Evolutionary conservation across 1,140 invertebrate genomes (phyloP).

Genomic region (Drosophila bocki): DNA sequence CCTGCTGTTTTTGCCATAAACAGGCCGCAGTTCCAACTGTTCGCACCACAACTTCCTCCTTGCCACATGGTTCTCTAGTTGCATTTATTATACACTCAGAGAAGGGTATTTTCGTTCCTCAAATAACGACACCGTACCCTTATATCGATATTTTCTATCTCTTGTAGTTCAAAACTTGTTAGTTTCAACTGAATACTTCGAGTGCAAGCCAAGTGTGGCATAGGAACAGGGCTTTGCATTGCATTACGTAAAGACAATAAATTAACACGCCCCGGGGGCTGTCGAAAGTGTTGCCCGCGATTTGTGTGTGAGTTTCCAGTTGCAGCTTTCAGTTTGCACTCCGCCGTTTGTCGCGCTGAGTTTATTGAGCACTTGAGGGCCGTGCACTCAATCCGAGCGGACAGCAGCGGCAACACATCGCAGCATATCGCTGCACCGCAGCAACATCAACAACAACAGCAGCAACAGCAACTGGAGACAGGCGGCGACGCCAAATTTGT

Average conservation of each 20-base stretch:
- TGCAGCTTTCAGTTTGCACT: constrained; percentile 33
- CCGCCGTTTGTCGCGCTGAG: constrained; percentile 43
- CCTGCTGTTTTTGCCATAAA: constrained; percentile 29
- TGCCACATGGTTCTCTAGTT: not conserved
- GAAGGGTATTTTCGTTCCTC: not conserved
- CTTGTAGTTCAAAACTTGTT: no score
- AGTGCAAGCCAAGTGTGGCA: constrained; percentile 17
- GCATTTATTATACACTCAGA: not conserved
- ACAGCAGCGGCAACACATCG: constrained; percentile 18
- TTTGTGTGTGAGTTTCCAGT: constrained; percentile 38
- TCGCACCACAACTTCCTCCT: constrained; percentile 25
- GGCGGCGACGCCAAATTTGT: constrained; percentile 56
- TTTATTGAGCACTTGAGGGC: constrained; percentile 76
- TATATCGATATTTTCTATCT: no score
- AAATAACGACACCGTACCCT: no score
- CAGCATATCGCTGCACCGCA: constrained; percentile 25
- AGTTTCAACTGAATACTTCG: not conserved
- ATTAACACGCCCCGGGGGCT: constrained; percentile 41
- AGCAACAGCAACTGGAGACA: constrained; percentile 11
- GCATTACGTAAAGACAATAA: constrained; percentile 50
- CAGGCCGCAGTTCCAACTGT: constrained; percentile 34
- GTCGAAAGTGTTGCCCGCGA: constrained; percentile 40
- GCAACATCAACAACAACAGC: constrained; percentile 12
- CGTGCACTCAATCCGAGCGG: constrained; percentile 59
- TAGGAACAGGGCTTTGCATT: constrained; percentile 5